Percentiles rank a stretch among this genome's conserved stretches.
Conservation (phyloP, 2,797 vertebrate species). For the Enoplosus armatus region DNA sequence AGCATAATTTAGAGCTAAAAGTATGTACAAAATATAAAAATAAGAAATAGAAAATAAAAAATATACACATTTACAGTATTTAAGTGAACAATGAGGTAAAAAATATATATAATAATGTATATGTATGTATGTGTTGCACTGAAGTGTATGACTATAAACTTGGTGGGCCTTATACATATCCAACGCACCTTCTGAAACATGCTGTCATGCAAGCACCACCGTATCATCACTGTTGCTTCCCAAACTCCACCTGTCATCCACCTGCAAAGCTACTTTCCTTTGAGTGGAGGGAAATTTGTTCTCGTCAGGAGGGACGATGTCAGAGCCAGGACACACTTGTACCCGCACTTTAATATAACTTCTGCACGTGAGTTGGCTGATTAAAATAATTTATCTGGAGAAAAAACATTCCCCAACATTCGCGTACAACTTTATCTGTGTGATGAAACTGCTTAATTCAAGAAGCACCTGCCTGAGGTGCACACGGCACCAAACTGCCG, state of each 20-base stretch:
- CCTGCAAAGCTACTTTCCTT: neutral
- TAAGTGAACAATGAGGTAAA: too few species aligned
- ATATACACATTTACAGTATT: too few species aligned
- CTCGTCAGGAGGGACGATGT: constrained; percentile 3
- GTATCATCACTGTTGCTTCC: neutral
- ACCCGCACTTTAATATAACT: constrained; percentile 20
- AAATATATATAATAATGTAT: too few species aligned
- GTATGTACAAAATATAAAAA: too few species aligned
- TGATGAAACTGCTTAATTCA: constrained; percentile 41
- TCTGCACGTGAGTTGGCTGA: constrained; percentile 24
- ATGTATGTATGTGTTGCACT: too few species aligned
- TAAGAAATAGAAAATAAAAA: too few species aligned
- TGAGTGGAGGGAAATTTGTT: neutral
- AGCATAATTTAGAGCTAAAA: too few species aligned
- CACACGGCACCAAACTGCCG: constrained; percentile 9
- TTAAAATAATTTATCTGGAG: constrained; percentile 27
- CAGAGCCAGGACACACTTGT: constrained; percentile 6
- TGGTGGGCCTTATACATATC: neutral
- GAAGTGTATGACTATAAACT: too few species aligned
- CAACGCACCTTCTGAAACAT: neutral
- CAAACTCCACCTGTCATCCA: constrained; percentile 6
- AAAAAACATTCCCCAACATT: neutral
- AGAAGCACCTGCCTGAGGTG: constrained; percentile 26
- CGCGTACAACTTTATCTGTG: constrained; percentile 22
- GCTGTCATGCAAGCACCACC: neutral